Percentiles rank a stretch among this genome's conserved stretches.
Evolutionary conservation across 1,140 invertebrate genomes (phyloP).

Genomic region (Wasmannia auropunctata): DNA sequence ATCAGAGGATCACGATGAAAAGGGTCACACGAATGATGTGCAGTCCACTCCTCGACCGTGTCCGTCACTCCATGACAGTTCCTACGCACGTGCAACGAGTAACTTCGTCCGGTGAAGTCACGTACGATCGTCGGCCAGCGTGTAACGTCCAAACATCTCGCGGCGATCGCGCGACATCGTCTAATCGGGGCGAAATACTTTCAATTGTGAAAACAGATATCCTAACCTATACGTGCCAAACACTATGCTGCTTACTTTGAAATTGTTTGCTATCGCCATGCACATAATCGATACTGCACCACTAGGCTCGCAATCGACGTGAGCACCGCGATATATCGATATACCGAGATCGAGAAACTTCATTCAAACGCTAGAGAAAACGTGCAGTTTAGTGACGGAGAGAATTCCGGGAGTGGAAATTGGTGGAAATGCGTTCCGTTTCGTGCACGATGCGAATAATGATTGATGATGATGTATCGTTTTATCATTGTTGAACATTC

Average conservation of each 20-base stretch:
- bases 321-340: background rate
- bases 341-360: background rate
- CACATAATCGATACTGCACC: background rate
- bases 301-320: constrained; percentile 22
- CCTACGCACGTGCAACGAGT: background rate
- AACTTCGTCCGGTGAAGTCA: constrained; percentile 13
- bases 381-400: too few species aligned
- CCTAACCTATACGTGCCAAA: constrained; percentile 81
- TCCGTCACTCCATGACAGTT: constrained; percentile 32
- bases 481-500: too few species aligned
- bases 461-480: too few species aligned
- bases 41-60: constrained; percentile 44
- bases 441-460: too few species aligned
- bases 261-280: constrained; percentile 55
- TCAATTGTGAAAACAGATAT: constrained; percentile 75
- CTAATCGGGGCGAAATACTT: constrained; percentile 69
- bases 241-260: constrained; percentile 75
- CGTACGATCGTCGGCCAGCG: constrained; percentile 23
- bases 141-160: constrained; percentile 53
- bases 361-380: too few species aligned
- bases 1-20: constrained; percentile 31
- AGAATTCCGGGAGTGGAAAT: too few species aligned
- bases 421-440: too few species aligned
- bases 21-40: constrained; percentile 32
- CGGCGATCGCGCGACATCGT: constrained; percentile 75